Evolutionary conservation across 2,888 invertebrate genomes (phyloP).

Genomic region (Acrobasis repandana): DNA sequence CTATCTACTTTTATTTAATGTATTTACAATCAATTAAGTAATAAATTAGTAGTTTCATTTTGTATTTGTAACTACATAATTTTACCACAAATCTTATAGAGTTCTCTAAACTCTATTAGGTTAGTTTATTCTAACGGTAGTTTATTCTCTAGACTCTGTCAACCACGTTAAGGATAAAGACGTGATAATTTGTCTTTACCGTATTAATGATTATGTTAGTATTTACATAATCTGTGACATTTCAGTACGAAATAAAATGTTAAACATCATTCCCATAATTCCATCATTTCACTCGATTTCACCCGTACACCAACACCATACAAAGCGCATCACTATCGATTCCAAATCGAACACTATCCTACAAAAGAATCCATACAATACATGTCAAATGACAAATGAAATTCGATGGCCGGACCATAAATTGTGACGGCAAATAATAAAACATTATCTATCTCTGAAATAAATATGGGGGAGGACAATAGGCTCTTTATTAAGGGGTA

Average conservation of each 20-base stretch:
- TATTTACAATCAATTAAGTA: too few relatives aligned
- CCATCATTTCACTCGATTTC: conserved; percentile 15
- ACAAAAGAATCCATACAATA: conserved; percentile 38
- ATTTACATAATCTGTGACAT: neutral
- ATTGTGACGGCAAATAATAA: conserved; percentile 73
- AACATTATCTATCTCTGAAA: conserved; percentile 77
- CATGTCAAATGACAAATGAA: conserved; percentile 69
- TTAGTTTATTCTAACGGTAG: too few relatives aligned
- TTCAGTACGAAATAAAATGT: neutral
- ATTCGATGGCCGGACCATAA: conserved; percentile 67
- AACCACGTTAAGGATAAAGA: too few relatives aligned
- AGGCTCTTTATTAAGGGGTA: conserved; percentile 67
- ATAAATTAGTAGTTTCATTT: too few relatives aligned
- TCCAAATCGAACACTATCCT: conserved; percentile 16
- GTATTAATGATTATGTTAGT: neutral
- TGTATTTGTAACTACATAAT: too few relatives aligned
- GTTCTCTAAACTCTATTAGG: too few relatives aligned
- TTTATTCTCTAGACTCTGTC: too few relatives aligned
- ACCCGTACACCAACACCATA: conserved; percentile 18
- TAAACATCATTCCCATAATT: conserved; percentile 11
- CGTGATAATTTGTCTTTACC: too few relatives aligned
- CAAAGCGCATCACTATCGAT: conserved; percentile 24
- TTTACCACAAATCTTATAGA: too few relatives aligned
- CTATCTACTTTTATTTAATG: too few relatives aligned
- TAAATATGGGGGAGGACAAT: conserved; percentile 76